Percentiles rank a stretch among this genome's conserved stretches.
phyloP scores from a whole-genome alignment of 2,888 invertebrate species.

The Eupithecia subfuscata region DNA sequence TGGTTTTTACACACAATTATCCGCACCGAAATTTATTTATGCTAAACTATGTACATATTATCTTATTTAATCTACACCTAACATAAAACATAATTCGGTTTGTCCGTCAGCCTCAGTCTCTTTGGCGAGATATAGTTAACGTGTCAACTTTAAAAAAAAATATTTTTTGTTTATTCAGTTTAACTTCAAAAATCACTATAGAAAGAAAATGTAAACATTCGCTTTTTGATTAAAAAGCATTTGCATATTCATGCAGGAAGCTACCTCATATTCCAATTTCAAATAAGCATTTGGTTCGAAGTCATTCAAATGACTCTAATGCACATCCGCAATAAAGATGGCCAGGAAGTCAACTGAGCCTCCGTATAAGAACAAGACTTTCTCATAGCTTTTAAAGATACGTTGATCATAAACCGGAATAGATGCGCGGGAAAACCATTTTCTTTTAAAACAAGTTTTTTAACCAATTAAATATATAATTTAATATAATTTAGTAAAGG shows the following conservation, averaged over 20 bases:
- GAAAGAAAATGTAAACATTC: neutral
- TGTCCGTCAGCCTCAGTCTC: too few relatives aligned
- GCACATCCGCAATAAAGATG: constrained; percentile 28
- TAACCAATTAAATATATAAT: too few relatives aligned
- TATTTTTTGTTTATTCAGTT: neutral
- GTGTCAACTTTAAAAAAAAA: too few relatives aligned
- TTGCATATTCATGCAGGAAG: neutral
- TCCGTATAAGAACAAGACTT: constrained; percentile 20
- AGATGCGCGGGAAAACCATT: neutral
- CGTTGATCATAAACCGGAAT: constrained; percentile 10
- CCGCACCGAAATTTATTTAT: too few relatives aligned
- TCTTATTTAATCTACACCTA: too few relatives aligned
- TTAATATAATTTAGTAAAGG: too few relatives aligned
- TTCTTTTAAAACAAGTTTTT: neutral
- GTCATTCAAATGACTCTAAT: constrained; percentile 22
- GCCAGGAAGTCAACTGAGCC: constrained; percentile 21
- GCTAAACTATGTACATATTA: too few relatives aligned
- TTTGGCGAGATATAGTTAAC: too few relatives aligned
- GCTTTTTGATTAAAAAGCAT: neutral
- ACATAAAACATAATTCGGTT: too few relatives aligned
- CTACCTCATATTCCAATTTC: neutral
- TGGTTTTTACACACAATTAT: too few relatives aligned
- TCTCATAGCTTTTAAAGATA: constrained; percentile 15
- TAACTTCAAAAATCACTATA: neutral
- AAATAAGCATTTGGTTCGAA: constrained; percentile 7